Percentiles rank a stretch among this genome's conserved stretches.
Evolutionary conservation across 2,113 vertebrate species (phyloP).

Genomic region (Laticauda colubrina): DNA sequence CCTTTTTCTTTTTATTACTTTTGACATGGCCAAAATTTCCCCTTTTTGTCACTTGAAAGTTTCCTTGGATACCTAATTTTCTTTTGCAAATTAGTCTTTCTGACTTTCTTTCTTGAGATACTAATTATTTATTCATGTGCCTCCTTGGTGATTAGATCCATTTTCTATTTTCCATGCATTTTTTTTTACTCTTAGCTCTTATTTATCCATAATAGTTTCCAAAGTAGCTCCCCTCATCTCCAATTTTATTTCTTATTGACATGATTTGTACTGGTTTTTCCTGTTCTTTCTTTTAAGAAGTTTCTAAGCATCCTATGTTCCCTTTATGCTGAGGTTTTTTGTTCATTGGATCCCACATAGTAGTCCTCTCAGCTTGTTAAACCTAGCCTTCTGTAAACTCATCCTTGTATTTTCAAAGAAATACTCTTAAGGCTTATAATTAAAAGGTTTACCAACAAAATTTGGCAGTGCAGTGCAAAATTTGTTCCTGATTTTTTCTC

Average conservation of each 20-base stretch:
- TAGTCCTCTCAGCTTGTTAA: neutral
- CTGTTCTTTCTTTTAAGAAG: neutral
- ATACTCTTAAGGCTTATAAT: neutral
- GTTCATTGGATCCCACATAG: neutral
- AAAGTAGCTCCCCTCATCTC: neutral
- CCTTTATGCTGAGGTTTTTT: neutral
- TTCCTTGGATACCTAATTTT: neutral
- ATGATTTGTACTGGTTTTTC: neutral
- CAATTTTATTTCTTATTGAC: neutral
- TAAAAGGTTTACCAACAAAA: neutral
- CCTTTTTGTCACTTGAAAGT: neutral
- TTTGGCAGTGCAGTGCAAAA: neutral
- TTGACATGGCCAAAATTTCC: neutral
- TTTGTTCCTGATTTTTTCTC: neutral
- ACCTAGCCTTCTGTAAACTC: neutral
- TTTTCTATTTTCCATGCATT: neutral
- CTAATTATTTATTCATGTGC: neutral
- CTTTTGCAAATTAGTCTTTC: neutral
- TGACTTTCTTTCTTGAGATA: neutral
- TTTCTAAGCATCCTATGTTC: neutral
- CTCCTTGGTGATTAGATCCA: neutral
- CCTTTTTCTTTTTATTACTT: neutral
- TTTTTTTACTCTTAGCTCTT: neutral
- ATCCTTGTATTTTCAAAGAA: neutral
- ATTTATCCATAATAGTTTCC: neutral